Conservation (phyloP, 2,888 invertebrate species). For the Hyposoter dolosus region DNA sequence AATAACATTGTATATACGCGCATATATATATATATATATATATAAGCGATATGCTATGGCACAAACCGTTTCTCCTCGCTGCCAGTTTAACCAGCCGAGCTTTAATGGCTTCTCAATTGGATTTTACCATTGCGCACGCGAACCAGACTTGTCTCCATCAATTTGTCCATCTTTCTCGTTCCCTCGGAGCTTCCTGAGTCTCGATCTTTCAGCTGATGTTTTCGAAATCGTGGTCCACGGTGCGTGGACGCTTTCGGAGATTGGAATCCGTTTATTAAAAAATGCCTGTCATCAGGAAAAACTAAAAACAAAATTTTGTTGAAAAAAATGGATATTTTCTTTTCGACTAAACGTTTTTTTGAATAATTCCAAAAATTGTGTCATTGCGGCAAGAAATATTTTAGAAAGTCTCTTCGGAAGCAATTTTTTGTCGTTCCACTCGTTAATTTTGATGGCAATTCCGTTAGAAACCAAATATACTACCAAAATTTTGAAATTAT, state of each 20-base stretch:
- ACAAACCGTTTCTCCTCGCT: slow-evolving; percentile 65
- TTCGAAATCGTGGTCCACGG: background rate
- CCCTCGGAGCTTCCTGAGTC: slow-evolving; percentile 13
- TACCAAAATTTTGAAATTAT: too few species aligned
- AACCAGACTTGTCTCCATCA: slow-evolving; percentile 47
- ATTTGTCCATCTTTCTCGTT: slow-evolving; percentile 11
- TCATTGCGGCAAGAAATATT: too few species aligned
- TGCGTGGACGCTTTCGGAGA: background rate
- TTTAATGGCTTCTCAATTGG: slow-evolving; percentile 85
- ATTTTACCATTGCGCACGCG: slow-evolving; percentile 83
- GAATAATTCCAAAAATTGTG: too few species aligned
- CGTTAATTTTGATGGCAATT: too few species aligned
- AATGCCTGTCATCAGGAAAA: background rate
- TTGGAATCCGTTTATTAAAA: background rate
- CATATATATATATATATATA: slow-evolving; percentile 46
- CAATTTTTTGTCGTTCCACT: too few species aligned
- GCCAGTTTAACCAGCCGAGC: slow-evolving; percentile 80
- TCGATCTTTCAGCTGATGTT: slow-evolving; percentile 21
- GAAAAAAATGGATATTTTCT: too few species aligned
- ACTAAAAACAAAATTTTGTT: too few species aligned
- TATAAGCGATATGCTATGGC: slow-evolving; percentile 52
- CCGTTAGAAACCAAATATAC: too few species aligned
- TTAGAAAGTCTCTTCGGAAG: too few species aligned
- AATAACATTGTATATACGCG: slow-evolving; percentile 41
- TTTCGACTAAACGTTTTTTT: too few species aligned